These are phyloP conservation scores for Calephelis nemesis DNA, from an alignment of 1,140 invertebrate genomes.

Conservation along the genomic window DNA sequence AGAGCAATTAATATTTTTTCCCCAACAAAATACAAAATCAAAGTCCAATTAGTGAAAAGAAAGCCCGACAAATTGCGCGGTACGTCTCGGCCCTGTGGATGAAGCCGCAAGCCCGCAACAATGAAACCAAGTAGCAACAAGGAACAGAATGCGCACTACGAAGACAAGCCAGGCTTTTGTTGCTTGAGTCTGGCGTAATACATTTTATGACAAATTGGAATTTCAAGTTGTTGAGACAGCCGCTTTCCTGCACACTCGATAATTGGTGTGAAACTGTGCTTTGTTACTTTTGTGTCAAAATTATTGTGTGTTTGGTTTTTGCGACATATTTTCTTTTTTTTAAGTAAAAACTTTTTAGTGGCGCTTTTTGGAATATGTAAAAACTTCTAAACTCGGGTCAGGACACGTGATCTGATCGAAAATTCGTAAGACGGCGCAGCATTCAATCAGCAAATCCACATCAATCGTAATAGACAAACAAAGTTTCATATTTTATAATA, in stretches of 20 bases:
- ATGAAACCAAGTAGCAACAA: conserved; percentile 39
- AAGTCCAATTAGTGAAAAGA: conserved; percentile 28
- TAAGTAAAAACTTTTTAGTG: too few species aligned
- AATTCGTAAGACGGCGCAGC: too few species aligned
- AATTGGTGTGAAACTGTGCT: conserved; percentile 30
- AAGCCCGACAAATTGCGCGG: conserved; percentile 28
- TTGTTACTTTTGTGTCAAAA: conserved; percentile 4
- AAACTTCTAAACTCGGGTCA: too few species aligned
- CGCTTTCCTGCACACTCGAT: conserved; percentile 34
- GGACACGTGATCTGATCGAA: too few species aligned
- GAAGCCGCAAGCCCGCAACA: conserved; percentile 48
- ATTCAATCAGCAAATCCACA: too few species aligned
- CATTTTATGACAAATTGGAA: conserved; percentile 46
- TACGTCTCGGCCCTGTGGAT: conserved; percentile 37
- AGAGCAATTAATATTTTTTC: conserved; percentile 25
- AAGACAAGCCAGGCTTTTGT: conserved; percentile 42
- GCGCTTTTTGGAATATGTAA: too few species aligned
- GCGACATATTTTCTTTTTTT: too few species aligned
- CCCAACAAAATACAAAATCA: conserved; percentile 24
- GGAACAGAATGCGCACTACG: conserved; percentile 33
- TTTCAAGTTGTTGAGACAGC: conserved; percentile 31
- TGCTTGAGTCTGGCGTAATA: conserved; percentile 41
- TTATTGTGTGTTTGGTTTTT: too few species aligned
- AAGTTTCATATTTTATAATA: too few species aligned
- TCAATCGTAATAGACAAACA: too few species aligned